phyloP scores from a whole-genome alignment of 2,113 vertebrate species.

The Dicentrarchus labrax region DNA sequence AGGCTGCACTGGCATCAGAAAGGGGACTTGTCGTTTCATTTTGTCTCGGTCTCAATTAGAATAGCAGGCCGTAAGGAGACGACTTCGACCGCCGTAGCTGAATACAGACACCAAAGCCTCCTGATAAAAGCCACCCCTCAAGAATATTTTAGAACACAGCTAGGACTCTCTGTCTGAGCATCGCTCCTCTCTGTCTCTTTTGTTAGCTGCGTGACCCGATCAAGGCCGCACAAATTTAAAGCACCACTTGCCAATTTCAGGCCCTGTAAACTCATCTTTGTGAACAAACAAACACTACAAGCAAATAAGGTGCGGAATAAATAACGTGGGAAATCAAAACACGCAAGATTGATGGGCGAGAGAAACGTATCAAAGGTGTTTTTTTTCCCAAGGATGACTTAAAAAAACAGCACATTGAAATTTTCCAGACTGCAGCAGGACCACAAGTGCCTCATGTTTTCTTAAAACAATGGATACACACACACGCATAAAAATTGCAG shows the following conservation, averaged over 20 bases:
- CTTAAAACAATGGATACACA: conserved; percentile 45
- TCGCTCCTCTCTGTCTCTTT: background rate
- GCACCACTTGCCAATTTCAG: conserved; percentile 59
- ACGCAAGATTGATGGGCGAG: conserved; percentile 27
- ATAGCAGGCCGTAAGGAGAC: conserved; percentile 28
- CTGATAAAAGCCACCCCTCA: conserved; percentile 51
- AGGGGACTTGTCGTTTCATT: conserved; percentile 47
- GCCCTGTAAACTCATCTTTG: conserved; percentile 46
- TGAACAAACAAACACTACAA: conserved; percentile 48
- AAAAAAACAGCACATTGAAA: conserved; percentile 57
- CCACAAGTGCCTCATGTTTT: conserved; percentile 43
- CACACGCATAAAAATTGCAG: conserved; percentile 33
- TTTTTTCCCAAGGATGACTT: conserved; percentile 32
- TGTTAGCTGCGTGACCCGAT: conserved; percentile 55
- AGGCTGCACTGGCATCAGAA: conserved; percentile 46
- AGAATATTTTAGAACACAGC: conserved; percentile 44
- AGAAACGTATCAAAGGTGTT: conserved; percentile 53
- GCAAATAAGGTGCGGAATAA: conserved; percentile 46
- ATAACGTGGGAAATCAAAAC: conserved; percentile 44
- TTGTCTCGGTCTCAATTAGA: conserved; percentile 61
- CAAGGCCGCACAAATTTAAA: conserved; percentile 59
- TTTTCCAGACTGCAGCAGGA: conserved; percentile 30
- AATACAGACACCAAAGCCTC: conserved; percentile 35
- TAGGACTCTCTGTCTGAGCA: conserved; percentile 5
- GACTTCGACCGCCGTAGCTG: conserved; percentile 26